Percentiles rank a stretch among this genome's conserved stretches.
Conservation (phyloP, 2,888 invertebrate genomes). For the Sphinx pinastri region DNA sequence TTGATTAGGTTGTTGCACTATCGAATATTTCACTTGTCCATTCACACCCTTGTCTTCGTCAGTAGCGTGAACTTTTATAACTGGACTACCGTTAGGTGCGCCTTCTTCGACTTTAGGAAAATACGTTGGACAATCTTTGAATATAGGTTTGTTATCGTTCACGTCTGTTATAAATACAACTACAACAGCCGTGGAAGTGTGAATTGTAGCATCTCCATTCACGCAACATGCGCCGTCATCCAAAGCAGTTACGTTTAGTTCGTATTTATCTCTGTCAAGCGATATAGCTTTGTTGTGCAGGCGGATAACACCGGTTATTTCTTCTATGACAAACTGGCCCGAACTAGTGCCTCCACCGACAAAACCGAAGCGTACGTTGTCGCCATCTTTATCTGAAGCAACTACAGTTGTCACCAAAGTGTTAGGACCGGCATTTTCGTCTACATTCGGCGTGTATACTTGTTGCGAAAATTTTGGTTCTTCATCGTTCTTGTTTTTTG, state of each 20-base stretch:
- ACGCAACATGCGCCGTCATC: conserved; percentile 99
- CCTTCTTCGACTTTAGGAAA: conserved; percentile 97
- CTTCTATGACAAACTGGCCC: conserved; percentile 97
- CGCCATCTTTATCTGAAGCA: conserved; percentile 98
- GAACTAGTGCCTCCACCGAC: conserved; percentile 95
- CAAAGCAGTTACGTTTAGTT: conserved; percentile 97
- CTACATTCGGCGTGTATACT: conserved; percentile 97
- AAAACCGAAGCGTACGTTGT: conserved; percentile 96
- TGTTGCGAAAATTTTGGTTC: conserved; percentile 98
- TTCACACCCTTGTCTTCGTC: conserved; percentile 98
- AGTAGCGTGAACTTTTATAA: conserved; percentile 96
- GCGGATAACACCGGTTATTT: conserved; percentile 96
- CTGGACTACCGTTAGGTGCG: conserved; percentile 96
- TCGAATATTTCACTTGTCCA: conserved; percentile 98
- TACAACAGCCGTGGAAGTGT: conserved; percentile 97
- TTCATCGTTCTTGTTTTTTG: conserved; percentile 99
- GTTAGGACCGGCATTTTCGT: conserved; percentile 97
- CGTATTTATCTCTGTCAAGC: conserved; percentile 96
- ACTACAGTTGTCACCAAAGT: conserved; percentile 98
- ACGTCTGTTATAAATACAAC: conserved; percentile 98
- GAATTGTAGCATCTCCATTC: conserved; percentile 93
- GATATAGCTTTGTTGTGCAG: conserved; percentile 94
- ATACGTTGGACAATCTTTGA: conserved; percentile 96
- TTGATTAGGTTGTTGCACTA: conserved; percentile 97
- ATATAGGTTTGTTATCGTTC: conserved; percentile 98